Base-by-base conservation (phyloP, 2,113 vertebrate species). In the Rafetus swinhoei region DNA sequence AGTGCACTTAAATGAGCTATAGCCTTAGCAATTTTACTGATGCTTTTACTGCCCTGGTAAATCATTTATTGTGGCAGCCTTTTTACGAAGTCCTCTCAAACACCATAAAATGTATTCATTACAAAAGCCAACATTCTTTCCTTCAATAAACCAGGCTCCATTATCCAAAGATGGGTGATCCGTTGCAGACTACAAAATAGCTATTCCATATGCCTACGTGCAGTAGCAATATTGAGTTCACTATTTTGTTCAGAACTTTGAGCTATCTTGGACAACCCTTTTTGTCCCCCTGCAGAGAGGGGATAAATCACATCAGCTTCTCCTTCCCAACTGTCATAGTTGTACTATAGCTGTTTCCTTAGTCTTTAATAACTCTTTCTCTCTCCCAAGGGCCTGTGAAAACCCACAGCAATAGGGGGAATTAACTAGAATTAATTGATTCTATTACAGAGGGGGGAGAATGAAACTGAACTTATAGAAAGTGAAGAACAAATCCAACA, bases 11-110 rank as follows among this genome's bases (percentile, higher is more conserved):
- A 9, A 79, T 60, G 65, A 88, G 85, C 92, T 57, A 69, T 1
- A 77, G 32, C 27, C 77, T 82, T 86, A 91, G 81, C 35, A 76
- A 6, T 65, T 76, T 90, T 19, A 22, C 19, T 14, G 45, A 65
- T 77, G 88, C 79, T 89, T 57, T 88, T 86, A 29, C 27, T 57
- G 50, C 39, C 85, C 85, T 84, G 29, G 89, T 65, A 88, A 97
- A 90, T 39, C 60, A 86, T 95, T 95, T 90, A 92, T 76, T 91
- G 65, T 74, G 90, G 53, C 24, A 83, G 13, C 15, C 52, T 62
- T 93, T 90, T 82, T 18, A 76, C 24, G 8, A 79, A 90, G 54
- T 53, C 54, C 62, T 95, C 60, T 88, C 80, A 24, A 88, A 92
- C 72, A 82, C 50, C 80, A 45, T 52, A 19, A 94, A 91, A 52